Evolutionary conservation across 2,113 vertebrate species (phyloP).

Genomic region (Callorhinus ursinus): DNA sequence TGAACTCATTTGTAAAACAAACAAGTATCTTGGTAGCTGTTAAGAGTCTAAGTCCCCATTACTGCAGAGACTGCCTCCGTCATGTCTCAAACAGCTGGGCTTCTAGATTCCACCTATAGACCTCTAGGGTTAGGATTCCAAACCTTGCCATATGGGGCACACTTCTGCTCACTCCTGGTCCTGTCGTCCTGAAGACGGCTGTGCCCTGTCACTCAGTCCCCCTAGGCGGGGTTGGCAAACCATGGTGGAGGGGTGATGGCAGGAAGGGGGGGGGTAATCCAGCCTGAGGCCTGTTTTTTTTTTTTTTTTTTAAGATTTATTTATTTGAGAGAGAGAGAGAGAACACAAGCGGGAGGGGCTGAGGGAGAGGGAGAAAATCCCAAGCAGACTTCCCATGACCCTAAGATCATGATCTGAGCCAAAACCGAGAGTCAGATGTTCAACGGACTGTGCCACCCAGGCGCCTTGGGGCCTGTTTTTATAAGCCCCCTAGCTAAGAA

Average conservation of each 20-base stretch:
- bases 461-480: background rate
- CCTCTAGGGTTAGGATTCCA: background rate
- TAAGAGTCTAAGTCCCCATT: background rate
- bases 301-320: background rate
- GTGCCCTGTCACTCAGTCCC: background rate
- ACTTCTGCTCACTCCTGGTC: background rate
- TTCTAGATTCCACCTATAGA: background rate
- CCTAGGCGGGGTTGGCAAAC: background rate
- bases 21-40: background rate
- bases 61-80: background rate
- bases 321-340: background rate
- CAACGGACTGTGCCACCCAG: background rate
- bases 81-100: background rate
- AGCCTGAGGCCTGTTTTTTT: background rate
- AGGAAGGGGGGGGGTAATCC: background rate
- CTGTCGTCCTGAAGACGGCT: background rate
- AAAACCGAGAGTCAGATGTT: background rate
- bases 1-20: background rate
- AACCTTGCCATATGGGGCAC: background rate
- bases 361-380: background rate
- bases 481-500: background rate
- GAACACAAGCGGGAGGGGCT: background rate
- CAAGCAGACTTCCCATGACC: background rate
- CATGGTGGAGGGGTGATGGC: background rate
- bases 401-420: background rate